Evolutionary conservation across 2,888 invertebrate species (phyloP).

Genomic region (Campaea margaritaria): DNA sequence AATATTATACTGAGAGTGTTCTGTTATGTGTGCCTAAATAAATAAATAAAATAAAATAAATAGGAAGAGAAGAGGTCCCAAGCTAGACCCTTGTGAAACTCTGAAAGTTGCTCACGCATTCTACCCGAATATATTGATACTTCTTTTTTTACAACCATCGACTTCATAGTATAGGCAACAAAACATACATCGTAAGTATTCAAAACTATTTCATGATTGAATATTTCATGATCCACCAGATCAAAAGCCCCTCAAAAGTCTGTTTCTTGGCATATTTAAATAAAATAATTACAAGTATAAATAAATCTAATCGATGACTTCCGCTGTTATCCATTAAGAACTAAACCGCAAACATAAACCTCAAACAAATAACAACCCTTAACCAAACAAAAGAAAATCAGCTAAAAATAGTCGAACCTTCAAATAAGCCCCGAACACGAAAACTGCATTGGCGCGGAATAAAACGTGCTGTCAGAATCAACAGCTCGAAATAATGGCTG

Average conservation of each 20-base stretch:
- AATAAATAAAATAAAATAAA: too few relatives aligned
- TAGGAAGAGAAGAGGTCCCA: constrained; percentile 1
- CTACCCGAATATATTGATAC: background rate
- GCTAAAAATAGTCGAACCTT: constrained; percentile 32
- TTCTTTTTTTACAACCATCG: background rate
- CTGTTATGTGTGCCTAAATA: too few relatives aligned
- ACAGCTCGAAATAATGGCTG: constrained; percentile 45
- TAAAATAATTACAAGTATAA: background rate
- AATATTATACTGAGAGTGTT: too few relatives aligned
- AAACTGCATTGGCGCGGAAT: constrained; percentile 40
- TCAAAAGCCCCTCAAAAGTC: constrained; percentile 6
- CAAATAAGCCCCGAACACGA: constrained; percentile 33
- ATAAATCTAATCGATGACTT: background rate
- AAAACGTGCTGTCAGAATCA: constrained; percentile 53
- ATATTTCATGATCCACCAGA: background rate
- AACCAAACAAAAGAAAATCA: constrained; percentile 32
- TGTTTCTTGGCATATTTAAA: background rate
- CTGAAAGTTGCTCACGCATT: background rate
- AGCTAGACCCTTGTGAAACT: constrained; percentile 10
- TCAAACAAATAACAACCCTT: constrained; percentile 27
- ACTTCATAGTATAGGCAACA: background rate
- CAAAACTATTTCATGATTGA: background rate
- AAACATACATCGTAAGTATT: too few relatives aligned
- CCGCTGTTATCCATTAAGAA: constrained; percentile 9
- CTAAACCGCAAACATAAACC: constrained; percentile 12